A percentile compares a stretch with the other conserved stretches of the same genome.
Evolutionary conservation across 92 coral and sea anemone species (phyloP).

Genomic region (Actinernus sp.): DNA sequence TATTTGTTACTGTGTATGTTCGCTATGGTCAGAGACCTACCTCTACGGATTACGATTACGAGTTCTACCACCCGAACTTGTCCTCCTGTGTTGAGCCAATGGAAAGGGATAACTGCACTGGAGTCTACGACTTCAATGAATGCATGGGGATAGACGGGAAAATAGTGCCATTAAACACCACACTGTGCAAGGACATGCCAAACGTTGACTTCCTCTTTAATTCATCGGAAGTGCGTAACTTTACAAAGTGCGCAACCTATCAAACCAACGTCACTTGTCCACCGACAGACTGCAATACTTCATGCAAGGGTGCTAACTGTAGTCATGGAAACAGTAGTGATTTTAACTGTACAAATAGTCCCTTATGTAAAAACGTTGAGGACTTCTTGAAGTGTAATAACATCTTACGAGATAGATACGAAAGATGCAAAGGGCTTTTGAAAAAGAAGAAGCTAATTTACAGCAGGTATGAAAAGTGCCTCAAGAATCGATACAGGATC

Average conservation of each 20-base stretch:
- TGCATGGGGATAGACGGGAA: slow-evolving; percentile 35
- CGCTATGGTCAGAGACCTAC: slow-evolving; percentile 57
- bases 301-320: not conserved
- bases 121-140: slow-evolving; percentile 39
- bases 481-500: slow-evolving; percentile 44
- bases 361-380: slow-evolving; percentile 16
- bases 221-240: not conserved
- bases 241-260: slow-evolving; percentile 1
- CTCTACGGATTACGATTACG: slow-evolving; percentile 41
- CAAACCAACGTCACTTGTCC: slow-evolving; percentile 10
- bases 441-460: slow-evolving; percentile 40
- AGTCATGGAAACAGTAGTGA: not conserved
- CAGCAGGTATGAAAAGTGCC: slow-evolving; percentile 56
- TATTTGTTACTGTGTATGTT: slow-evolving; percentile 42
- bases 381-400: slow-evolving; percentile 23
- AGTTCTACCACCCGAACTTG: slow-evolving; percentile 65
- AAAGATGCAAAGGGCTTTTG: slow-evolving; percentile 14
- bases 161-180: not conserved
- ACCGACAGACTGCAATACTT: not conserved
- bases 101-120: slow-evolving; percentile 59
- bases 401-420: slow-evolving; percentile 5
- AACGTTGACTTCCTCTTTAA: slow-evolving; percentile 19
- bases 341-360: not conserved
- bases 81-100: slow-evolving; percentile 69
- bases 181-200: not conserved